Percentiles rank a stretch among this genome's conserved stretches.
Evolutionary conservation across 2,113 vertebrate species (phyloP).

Genomic region (Cavia aperea): DNA sequence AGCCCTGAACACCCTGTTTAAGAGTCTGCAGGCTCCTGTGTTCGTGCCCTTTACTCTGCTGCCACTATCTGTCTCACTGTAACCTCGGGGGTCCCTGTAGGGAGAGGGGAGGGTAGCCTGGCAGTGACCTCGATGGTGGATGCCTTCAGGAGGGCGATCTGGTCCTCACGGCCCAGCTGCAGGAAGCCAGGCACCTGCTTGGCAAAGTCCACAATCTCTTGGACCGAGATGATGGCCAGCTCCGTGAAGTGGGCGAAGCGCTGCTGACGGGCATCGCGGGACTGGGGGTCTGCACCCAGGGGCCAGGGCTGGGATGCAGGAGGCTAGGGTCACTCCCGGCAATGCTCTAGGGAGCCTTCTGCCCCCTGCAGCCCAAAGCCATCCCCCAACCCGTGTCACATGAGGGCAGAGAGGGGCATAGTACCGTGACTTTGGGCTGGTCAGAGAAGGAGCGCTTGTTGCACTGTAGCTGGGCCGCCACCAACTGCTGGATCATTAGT

Average conservation of each 20-base stretch:
- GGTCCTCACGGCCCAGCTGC: slow-evolving; percentile 76
- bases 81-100: not conserved
- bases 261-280: slow-evolving; percentile 77
- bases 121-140: slow-evolving; percentile 76
- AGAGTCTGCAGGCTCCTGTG: not conserved
- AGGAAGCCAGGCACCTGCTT: slow-evolving; percentile 79
- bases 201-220: slow-evolving; percentile 80
- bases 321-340: not conserved
- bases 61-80: not conserved
- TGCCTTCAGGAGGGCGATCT: slow-evolving; percentile 78
- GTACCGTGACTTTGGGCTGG: slow-evolving; percentile 80
- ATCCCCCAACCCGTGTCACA: not conserved
- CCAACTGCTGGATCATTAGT: slow-evolving; percentile 77
- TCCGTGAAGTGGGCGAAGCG: slow-evolving; percentile 80
- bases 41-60: rapidly evolving
- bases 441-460: slow-evolving; percentile 79
- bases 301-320: slow-evolving; percentile 74
- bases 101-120: rapidly evolving
- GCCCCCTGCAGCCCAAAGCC: not conserved
- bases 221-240: slow-evolving; percentile 79
- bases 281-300: slow-evolving; percentile 75
- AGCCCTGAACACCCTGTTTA: not conserved
- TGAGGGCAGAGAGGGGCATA: not conserved
- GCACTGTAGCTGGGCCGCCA: slow-evolving; percentile 76
- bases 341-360: not conserved